Conservation (phyloP, 2,797 vertebrate species). For the Pantherophis vulpinus region DNA sequence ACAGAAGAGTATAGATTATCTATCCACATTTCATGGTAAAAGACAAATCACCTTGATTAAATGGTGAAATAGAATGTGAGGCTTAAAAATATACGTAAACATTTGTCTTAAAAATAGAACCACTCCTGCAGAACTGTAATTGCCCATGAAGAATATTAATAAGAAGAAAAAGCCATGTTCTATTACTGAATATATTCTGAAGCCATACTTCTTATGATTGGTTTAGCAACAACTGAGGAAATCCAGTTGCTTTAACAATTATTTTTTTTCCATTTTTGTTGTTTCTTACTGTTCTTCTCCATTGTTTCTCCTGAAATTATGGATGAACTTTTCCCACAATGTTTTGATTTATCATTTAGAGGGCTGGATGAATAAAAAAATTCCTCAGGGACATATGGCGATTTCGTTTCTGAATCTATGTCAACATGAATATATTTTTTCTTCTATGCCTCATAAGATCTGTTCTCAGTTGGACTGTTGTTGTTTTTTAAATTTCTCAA, state of each 20-base stretch:
- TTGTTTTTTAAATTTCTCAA: not conserved
- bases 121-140: not conserved
- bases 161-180: not conserved
- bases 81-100: not conserved
- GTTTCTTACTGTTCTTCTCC: not conserved
- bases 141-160: not conserved
- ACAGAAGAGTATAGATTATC: not conserved
- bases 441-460: not conserved
- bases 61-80: not conserved
- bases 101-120: not conserved
- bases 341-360: slow-evolving; percentile 26
- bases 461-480: not conserved
- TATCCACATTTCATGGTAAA: not conserved
- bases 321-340: slow-evolving; percentile 43
- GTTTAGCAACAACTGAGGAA: not conserved
- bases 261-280: not conserved
- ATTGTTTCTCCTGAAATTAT: slow-evolving; percentile 34
- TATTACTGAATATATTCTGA: not conserved
- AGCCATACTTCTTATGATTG: not conserved
- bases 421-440: not conserved
- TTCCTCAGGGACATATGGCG: not conserved
- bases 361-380: slow-evolving; percentile 1
- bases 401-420: not conserved
- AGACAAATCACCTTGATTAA: not conserved
- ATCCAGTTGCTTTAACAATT: not conserved